These are phyloP conservation scores for Loriculus beryllinus DNA, from an alignment of 2,797 vertebrate genomes.

Conservation along the genomic window DNA sequence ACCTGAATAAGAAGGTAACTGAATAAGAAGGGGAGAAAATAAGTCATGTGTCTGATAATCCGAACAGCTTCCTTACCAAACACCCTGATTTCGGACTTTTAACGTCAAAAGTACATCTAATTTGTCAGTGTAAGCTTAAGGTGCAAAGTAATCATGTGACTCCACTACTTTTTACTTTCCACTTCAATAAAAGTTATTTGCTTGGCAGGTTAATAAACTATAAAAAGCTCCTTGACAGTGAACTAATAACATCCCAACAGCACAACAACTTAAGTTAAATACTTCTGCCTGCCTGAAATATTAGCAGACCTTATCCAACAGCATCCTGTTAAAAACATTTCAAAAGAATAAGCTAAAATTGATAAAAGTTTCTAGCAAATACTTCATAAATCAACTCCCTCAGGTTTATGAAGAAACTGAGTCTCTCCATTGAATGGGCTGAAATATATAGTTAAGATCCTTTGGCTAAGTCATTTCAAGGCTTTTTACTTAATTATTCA, in stretches of 20 bases:
- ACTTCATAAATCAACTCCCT: neutral
- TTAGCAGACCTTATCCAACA: neutral
- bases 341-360: neutral
- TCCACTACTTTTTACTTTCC: neutral
- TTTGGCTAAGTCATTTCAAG: neutral
- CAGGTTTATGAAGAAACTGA: neutral
- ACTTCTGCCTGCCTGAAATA: neutral
- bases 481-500: neutral
- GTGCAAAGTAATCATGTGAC: neutral
- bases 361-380: neutral
- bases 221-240: neutral
- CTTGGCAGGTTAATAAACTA: neutral
- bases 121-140: neutral
- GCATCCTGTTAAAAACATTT: neutral
- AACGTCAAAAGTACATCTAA: neutral
- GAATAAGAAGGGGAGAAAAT: neutral
- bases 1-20: neutral
- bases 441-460: neutral
- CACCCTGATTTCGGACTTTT: neutral
- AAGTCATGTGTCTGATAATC: fast-evolving
- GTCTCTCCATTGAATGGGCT: neutral
- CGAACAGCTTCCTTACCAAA: neutral
- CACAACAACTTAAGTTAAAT: neutral
- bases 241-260: neutral
- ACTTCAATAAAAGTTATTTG: neutral